Conservation (phyloP, 2,888 invertebrate species). For the Opisthograptis luteolata region DNA sequence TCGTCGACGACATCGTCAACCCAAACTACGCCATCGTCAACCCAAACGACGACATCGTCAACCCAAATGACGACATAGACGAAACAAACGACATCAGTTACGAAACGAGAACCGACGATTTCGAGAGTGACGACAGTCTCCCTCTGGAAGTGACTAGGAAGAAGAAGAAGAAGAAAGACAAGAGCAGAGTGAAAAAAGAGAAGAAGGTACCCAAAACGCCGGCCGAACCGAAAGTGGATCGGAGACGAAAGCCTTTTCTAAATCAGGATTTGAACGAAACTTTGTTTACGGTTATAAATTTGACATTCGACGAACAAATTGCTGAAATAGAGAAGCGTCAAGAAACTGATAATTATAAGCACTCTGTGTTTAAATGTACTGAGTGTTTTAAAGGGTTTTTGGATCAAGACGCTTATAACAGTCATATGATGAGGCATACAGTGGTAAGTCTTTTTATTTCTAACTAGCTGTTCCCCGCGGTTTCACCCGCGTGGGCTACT, state of each 20-base stretch:
- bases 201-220: conserved; percentile 32
- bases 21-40: not conserved
- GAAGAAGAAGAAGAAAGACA: conserved; percentile 40
- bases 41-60: not conserved
- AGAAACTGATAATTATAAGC: conserved; percentile 68
- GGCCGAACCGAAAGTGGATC: conserved; percentile 25
- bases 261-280: conserved; percentile 71
- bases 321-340: conserved; percentile 70
- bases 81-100: conserved; percentile 5
- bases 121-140: conserved; percentile 25
- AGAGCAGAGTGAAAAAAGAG: conserved; percentile 35
- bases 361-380: conserved; percentile 66
- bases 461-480: too few species aligned
- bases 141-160: conserved; percentile 43
- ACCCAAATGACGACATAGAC: not conserved
- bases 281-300: conserved; percentile 63
- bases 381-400: conserved; percentile 72
- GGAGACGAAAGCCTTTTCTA: conserved; percentile 67
- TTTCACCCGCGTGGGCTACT: too few species aligned
- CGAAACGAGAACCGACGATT: conserved; percentile 28
- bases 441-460: conserved; percentile 53
- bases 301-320: conserved; percentile 66
- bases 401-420: conserved; percentile 68
- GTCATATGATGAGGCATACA: conserved; percentile 67
- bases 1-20: not conserved